Base-by-base conservation (phyloP, 2,797 vertebrate genomes). In the Chiroxiphia lanceolata region DNA sequence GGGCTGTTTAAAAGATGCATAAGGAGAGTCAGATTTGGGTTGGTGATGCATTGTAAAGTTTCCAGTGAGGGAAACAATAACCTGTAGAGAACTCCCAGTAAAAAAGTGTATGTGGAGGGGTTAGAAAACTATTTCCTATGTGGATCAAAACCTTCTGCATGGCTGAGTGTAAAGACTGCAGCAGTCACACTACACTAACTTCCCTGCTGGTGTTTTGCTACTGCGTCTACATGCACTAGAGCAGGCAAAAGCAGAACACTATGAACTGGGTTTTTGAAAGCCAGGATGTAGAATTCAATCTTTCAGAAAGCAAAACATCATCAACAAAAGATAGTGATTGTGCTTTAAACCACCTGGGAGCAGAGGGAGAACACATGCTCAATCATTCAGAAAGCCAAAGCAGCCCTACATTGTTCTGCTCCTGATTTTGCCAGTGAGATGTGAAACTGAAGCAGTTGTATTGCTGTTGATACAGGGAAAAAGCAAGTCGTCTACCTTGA, bases 221-320 rank as follows among this genome's bases (percentile, higher is more conserved):
- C 59, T 77, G 44, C 13, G 15, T 36, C 20, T 64, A 8, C 31
- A 33, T 25, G 67, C 34, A 42, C 18, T 33, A 72, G 15, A 90
- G 33, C 40, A 76, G 64, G 44, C 45, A 59, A 70, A 81, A 3
- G 6, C 15, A 87, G 77, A 87, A 93, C 68, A 54, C 38, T 26
- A 11, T 74, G 80, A 90, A 51, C 71, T 40, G 54, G 15, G 34
- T 23, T 76, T 93, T 84, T 89, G 60, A 96, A 95, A 94, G 71
- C 34, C 74, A 76, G 80, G 83, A 94, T 89, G 78, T 70, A 61
- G 80, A 83, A 79, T 61, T 84, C 38, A 76, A 4, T 91, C 68
- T 44, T 91, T 77, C 71, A 67, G 57, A 94, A 74, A 74, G 50
- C 64, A 93, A 91, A 90, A 57, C 63, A 68, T 36, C 5, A 3